These are phyloP conservation scores for Sialia sialis DNA, from an alignment of 2,113 vertebrate species.

Conservation along the genomic window DNA sequence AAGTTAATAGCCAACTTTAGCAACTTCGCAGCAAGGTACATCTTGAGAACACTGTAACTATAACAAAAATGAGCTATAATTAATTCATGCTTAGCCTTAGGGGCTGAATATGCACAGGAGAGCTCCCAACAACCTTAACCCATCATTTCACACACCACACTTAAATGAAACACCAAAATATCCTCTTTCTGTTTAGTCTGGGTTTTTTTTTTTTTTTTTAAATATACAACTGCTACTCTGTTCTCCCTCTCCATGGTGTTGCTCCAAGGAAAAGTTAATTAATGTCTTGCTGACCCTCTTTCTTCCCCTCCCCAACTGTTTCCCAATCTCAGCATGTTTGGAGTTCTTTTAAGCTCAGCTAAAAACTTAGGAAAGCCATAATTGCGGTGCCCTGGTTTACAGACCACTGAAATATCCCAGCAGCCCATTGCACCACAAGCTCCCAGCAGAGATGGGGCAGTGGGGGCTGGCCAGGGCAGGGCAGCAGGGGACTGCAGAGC, in stretches of 20 bases:
- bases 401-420: neutral
- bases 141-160: neutral
- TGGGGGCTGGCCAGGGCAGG: neutral
- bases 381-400: neutral
- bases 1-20: neutral
- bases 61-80: neutral
- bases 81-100: conserved; percentile 13
- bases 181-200: neutral
- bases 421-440: rapidly evolving
- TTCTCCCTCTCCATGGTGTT: neutral
- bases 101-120: neutral
- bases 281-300: neutral
- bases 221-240: neutral
- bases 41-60: neutral
- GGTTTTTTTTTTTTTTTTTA: neutral
- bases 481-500: too few relatives aligned
- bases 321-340: neutral
- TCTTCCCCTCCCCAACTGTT: neutral
- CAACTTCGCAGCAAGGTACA: neutral
- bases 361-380: neutral
- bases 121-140: neutral
- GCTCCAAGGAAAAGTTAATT: conserved; percentile 16
- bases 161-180: neutral
- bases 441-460: neutral
- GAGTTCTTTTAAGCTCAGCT: neutral